Conservation (phyloP, 2,888 invertebrate genomes). For the Halocaridina rubra region DNA sequence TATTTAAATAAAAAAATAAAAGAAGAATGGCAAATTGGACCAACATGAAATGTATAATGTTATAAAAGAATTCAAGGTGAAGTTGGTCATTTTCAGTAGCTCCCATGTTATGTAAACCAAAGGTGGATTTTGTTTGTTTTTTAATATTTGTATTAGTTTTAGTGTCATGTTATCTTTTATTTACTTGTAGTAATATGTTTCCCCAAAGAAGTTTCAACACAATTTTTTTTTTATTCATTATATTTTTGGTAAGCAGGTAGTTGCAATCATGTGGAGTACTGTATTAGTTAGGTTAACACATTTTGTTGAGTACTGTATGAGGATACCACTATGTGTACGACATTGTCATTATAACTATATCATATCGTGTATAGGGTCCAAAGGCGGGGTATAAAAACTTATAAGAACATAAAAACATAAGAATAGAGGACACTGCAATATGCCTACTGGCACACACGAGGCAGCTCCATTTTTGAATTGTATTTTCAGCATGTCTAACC, state of each 20-base stretch:
- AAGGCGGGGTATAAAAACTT: conserved; percentile 44
- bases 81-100: conserved; percentile 10
- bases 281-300: conserved; percentile 39
- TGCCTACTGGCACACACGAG: no score
- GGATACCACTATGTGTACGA: conserved; percentile 42
- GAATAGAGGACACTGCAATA: no score
- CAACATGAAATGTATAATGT: neutral
- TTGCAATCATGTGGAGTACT: conserved; percentile 41
- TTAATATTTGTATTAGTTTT: neutral
- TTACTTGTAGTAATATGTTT: neutral
- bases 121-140: neutral
- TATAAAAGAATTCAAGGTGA: no score
- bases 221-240: neutral
- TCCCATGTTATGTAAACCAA: neutral
- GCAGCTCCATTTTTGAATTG: no score
- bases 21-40: no score
- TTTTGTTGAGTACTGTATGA: conserved; percentile 39
- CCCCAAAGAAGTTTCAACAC: neutral
- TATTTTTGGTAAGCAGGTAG: conserved; percentile 14
- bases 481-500: no score
- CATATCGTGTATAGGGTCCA: conserved; percentile 51
- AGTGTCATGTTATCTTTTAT: neutral
- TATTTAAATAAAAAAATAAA: neutral
- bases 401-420: no score
- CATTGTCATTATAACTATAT: conserved; percentile 50